A percentile compares a stretch with the other conserved stretches of the same genome.
Evolutionary conservation across 1,140 invertebrate species (phyloP).

Genomic region (Drosophila truncata): DNA sequence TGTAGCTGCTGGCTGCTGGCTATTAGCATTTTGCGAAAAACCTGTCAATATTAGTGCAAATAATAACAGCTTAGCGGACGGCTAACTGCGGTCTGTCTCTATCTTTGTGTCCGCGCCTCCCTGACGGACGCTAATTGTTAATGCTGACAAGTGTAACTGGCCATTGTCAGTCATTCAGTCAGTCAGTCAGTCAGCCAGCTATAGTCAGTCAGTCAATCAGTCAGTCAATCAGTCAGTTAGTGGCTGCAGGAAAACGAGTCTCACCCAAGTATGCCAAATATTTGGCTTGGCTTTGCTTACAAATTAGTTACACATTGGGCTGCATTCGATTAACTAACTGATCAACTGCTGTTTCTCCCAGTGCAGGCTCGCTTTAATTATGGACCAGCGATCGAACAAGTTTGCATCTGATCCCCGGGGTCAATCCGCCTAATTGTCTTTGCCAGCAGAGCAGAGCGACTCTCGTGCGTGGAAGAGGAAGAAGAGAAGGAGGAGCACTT

Average conservation of each 20-base stretch:
- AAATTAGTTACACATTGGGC: constrained; percentile 68
- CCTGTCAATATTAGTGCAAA: constrained; percentile 84
- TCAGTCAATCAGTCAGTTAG: constrained; percentile 33
- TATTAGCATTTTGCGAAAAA: constrained; percentile 82
- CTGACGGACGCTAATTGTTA: constrained; percentile 77
- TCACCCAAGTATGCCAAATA: constrained; percentile 78
- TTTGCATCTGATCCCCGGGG: constrained; percentile 80
- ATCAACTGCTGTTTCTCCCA: constrained; percentile 25
- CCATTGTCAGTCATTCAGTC: constrained; percentile 32
- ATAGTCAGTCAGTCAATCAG: constrained; percentile 21
- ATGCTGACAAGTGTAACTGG: constrained; percentile 74
- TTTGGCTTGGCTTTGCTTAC: constrained; percentile 61
- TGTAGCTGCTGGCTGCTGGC: constrained; percentile 24
- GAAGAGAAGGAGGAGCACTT: constrained; percentile 11
- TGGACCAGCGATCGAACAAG: constrained; percentile 68
- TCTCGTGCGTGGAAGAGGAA: constrained; percentile 22
- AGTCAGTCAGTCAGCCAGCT: constrained; percentile 14
- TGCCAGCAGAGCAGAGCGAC: background rate
- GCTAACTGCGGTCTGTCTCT: constrained; percentile 56
- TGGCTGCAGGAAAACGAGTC: constrained; percentile 63
- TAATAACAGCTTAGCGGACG: constrained; percentile 76
- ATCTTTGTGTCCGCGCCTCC: constrained; percentile 42
- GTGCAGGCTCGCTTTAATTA: constrained; percentile 56
- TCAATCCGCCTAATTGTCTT: constrained; percentile 68
- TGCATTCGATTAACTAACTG: constrained; percentile 63